Evolutionary conservation across 1,140 invertebrate species (phyloP), one percentile per base, ranked within the genome.

Genomic region (Drosophila tani): DNA sequence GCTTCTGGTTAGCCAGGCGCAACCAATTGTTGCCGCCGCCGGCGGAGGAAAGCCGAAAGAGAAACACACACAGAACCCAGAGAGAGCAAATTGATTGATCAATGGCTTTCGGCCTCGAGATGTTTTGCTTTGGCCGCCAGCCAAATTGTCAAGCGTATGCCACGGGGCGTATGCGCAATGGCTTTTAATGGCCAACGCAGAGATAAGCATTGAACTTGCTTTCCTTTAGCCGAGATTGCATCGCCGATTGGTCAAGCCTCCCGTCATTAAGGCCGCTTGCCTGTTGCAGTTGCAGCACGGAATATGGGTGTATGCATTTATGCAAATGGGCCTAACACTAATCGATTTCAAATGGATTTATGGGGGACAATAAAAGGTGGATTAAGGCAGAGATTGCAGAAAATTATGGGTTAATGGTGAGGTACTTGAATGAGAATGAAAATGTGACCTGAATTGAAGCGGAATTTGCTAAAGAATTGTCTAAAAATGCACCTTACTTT

Each of bases 161-260:
- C 32, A 90, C 51, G 75, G 70, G 81, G 85, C 84, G 84, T 88
- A 90, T 90, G 81, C 84, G 78, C 85, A 82, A 90, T 83, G 38
- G 40, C 63, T 64, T 87, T 87, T 66, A 75, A 81, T 84, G 60
- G 76, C 40, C 53, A 15, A 15, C 51, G 15, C 35, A 63, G 58
- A 65, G 77, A 69, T 84, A 83, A 81, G 85, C 84, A 90, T 84
- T 87, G 84, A 90, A 87, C 85, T 88, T 88, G 85, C 59, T 67
- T 79, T 58, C 63, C 57, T 62, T 43, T 51, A 47, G 57, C 64
- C 58, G 21, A 24, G 58, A 66, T 68, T 15, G 35, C 45, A 56
- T 56, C 53, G 21, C n/a, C 35, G n/a, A 32, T 58, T 56, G 46
- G 46, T 43, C 40, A 55, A 60, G 40, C 47, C 35, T 19, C 19